Base-by-base conservation (phyloP, 64 coral and sea anemone species). In the Platygyra sinensis region DNA sequence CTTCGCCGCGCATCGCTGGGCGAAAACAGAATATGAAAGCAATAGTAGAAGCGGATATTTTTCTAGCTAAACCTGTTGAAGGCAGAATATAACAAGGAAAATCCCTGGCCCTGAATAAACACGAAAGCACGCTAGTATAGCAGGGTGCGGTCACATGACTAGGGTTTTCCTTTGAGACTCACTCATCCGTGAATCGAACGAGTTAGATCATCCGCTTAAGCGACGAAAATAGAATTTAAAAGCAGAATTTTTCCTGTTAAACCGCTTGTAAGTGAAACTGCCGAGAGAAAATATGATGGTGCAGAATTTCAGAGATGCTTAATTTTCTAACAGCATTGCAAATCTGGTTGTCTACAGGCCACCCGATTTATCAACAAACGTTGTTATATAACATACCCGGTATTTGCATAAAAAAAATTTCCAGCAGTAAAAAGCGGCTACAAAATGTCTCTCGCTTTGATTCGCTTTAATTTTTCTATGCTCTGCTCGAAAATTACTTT, bases 71-170 rank as follows among this genome's bases (percentile, higher is more conserved):
- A 16, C 54, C 15, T 14, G 10, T 16, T 57, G 54, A 57, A 57
- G 54, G 15, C 10, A 57, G 15, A 57, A 11, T 14, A 13, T 14
- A 57, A 57, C 54, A 57, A 57, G 54, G 54, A 16, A 57, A 57
- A 57, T 15, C 14, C 10, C 54, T 57, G 54, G 2, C 54, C 54
- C 54, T 57, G 54, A 15, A 46, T 46, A 46, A 46, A 46, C 42
- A 46, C 42, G 42, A 46, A 46, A 46, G 42, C 42, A 7, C 7
- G 6, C 42, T 46, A 46, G 42, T 46, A 46, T 46, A 46, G 42
- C 32, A 42, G 76, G 76, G 76, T 57, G 76, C 36, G 76, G 76
- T 79, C 76, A 79, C 76, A 79, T 79, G 76, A 79, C 76, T 3
- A 16, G 28, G 78, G n/a, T 60, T 80, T 31, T 51, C 75, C 39